Evolutionary conservation across 1,140 invertebrate species (phyloP).

Genomic region (Scaptomyza graminum): DNA sequence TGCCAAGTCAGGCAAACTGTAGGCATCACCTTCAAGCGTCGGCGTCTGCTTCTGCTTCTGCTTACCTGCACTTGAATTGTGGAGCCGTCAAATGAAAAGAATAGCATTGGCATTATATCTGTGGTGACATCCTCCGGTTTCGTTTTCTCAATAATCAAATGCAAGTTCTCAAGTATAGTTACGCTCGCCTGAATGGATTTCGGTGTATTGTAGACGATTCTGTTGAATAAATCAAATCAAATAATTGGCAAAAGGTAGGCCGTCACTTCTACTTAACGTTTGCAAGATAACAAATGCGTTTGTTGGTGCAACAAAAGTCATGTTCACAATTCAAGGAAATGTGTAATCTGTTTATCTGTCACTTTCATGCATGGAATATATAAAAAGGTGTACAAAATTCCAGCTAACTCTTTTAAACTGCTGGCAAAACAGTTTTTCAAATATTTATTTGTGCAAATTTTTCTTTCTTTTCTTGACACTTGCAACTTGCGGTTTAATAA

Average conservation of each 20-base stretch:
- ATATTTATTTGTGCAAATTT: slow-evolving; percentile 22
- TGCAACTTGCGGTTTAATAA: slow-evolving; percentile 59
- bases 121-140: slow-evolving; percentile 90
- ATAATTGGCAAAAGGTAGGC: slow-evolving; percentile 18
- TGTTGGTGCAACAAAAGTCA: slow-evolving; percentile 12
- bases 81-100: slow-evolving; percentile 94
- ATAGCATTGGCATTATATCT: slow-evolving; percentile 95
- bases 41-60: background rate
- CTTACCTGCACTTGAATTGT: slow-evolving; percentile 96
- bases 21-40: background rate
- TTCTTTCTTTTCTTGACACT: slow-evolving; percentile 20
- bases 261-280: slow-evolving; percentile 28
- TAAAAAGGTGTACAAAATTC: too few species aligned
- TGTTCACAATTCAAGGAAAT: background rate
- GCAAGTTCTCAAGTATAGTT: slow-evolving; percentile 95
- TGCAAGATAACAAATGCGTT: slow-evolving; percentile 24
- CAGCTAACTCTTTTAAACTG: background rate
- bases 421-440: slow-evolving; percentile 3
- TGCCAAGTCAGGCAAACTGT: slow-evolving; percentile 19
- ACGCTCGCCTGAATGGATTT: slow-evolving; percentile 96
- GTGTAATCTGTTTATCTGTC: background rate
- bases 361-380: too few species aligned
- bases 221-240: slow-evolving; percentile 57
- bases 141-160: slow-evolving; percentile 95
- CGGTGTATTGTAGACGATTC: slow-evolving; percentile 90